Evolutionary conservation across 2,797 vertebrate genomes (phyloP).

Genomic region (Valencia hispanica): DNA sequence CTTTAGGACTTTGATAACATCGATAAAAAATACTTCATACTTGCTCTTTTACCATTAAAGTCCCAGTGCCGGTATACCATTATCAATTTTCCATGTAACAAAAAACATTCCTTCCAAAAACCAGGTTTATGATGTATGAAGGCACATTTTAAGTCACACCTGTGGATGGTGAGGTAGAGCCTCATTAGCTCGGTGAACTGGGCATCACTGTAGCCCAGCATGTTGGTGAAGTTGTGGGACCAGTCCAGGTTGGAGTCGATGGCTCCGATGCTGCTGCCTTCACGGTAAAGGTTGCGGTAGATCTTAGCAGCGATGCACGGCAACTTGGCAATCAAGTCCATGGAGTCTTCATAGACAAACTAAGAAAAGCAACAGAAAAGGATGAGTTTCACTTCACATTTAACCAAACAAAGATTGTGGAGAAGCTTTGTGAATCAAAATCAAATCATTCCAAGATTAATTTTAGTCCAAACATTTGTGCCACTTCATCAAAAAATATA

Average conservation of each 20-base stretch:
- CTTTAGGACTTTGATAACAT: not conserved
- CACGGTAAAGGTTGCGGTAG: constrained; percentile 95
- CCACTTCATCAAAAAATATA: not conserved
- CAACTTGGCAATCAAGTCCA: constrained; percentile 97
- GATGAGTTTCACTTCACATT: not conserved
- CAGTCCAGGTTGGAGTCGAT: constrained; percentile 96
- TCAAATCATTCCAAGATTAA: not conserved
- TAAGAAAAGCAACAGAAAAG: constrained; percentile 43
- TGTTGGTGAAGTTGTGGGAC: constrained; percentile 98
- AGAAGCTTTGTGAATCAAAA: not conserved
- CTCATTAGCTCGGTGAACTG: constrained; percentile 97
- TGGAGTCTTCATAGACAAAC: constrained; percentile 95
- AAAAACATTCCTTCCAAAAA: not conserved
- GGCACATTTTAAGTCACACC: constrained; percentile 71
- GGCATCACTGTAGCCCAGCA: constrained; percentile 92
- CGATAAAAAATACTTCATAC: too few species aligned
- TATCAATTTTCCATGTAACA: not conserved
- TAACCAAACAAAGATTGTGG: not conserved
- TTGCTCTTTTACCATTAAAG: not conserved
- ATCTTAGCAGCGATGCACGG: constrained; percentile 97
- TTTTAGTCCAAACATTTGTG: not conserved
- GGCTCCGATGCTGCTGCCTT: constrained; percentile 97
- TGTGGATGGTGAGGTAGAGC: constrained; percentile 99
- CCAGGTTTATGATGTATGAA: not conserved
- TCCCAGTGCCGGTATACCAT: not conserved